A percentile compares a stretch with the other conserved stretches of the same genome.
Conservation (phyloP, 2,113 vertebrate genomes). For the Cichladusa arquata region DNA sequence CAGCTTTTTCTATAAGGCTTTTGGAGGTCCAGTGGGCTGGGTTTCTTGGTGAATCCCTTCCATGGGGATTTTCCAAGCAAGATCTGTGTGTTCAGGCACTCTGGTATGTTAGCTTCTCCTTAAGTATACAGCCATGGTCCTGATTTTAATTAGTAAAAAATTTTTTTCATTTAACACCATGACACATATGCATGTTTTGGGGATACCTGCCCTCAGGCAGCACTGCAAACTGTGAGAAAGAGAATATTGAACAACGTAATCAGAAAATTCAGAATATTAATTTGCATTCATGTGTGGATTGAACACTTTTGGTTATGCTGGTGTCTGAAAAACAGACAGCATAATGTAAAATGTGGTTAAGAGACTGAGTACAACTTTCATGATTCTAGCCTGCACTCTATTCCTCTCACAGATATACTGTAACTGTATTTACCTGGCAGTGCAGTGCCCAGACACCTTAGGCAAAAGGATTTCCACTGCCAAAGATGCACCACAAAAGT, state of each 20-base stretch:
- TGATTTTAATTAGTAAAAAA: neutral
- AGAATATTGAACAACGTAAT: neutral
- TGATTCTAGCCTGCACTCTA: neutral
- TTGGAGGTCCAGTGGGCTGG: neutral
- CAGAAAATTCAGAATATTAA: neutral
- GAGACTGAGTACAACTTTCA: neutral
- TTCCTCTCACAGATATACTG: neutral
- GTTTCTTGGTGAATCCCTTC: neutral
- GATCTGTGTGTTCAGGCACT: neutral
- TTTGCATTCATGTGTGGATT: neutral
- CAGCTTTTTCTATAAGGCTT: neutral
- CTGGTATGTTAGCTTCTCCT: slow-evolving; percentile 19
- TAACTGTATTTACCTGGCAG: neutral
- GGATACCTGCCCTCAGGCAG: neutral
- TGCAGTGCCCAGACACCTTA: neutral
- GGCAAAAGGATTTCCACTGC: neutral
- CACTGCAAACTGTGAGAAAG: neutral
- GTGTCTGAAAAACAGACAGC: neutral
- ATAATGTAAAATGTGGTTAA: neutral
- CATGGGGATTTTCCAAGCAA: neutral
- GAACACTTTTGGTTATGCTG: neutral
- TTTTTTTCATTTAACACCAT: neutral
- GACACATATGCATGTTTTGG: fast-evolving
- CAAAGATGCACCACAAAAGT: neutral
- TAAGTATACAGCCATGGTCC: neutral